phyloP scores from a whole-genome alignment of 2,797 vertebrate genomes.

The Threskiornis aethiopicus region DNA sequence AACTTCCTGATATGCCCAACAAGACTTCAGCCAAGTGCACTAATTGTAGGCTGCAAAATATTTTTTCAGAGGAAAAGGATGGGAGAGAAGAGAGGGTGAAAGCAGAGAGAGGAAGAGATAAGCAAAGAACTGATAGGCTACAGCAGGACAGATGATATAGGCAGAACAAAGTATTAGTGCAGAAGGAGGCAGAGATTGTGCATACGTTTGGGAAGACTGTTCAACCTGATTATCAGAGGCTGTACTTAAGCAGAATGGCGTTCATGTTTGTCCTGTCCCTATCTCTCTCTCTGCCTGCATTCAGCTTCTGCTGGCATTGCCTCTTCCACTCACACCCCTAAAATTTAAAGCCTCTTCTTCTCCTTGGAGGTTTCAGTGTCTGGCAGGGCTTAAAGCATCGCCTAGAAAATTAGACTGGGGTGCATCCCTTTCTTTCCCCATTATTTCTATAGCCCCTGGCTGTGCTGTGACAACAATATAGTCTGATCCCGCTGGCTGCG shows the following conservation, averaged over 20 bases:
- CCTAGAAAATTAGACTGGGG: not conserved
- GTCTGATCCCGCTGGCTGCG: not conserved
- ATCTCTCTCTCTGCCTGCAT: not conserved
- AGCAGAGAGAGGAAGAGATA: not conserved
- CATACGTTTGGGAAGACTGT: not conserved
- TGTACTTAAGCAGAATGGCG: not conserved
- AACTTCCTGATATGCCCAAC: slow-evolving; percentile 42
- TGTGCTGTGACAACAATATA: not conserved
- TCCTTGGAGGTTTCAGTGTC: not conserved
- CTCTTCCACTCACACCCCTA: not conserved
- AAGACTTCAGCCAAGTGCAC: not conserved
- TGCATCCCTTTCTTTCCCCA: not conserved
- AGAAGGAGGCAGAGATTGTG: not conserved
- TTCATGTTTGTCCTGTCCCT: not conserved
- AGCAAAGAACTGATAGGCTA: not conserved
- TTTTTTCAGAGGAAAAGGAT: slow-evolving; percentile 1
- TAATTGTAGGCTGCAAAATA: not conserved
- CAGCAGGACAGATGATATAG: fast-evolving
- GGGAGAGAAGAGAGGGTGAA: not conserved
- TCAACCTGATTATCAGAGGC: not conserved
- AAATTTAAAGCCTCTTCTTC: not conserved
- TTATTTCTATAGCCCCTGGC: not conserved
- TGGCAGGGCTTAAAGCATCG: not conserved
- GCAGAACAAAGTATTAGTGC: not conserved
- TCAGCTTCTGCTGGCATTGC: not conserved